phyloP scores from a whole-genome alignment of 2,113 vertebrate genomes.

The Brachirus orientalis region DNA sequence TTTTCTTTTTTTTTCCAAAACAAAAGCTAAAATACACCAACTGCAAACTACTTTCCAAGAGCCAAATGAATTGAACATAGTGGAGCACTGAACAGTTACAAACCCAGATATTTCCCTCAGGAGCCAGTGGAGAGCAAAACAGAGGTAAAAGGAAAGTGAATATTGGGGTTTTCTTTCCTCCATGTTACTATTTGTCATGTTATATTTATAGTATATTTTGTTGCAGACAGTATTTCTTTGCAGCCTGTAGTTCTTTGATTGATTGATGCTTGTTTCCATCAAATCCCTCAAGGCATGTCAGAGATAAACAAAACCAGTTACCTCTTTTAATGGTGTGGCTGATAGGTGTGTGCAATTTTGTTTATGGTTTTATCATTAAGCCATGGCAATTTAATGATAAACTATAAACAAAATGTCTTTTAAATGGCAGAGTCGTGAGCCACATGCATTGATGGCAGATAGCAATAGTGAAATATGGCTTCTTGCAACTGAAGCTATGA shows the following conservation, averaged over 20 bases:
- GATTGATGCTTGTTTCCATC: conserved; percentile 33
- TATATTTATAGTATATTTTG: background rate
- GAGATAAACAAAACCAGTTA: conserved; percentile 22
- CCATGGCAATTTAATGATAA: conserved; percentile 29
- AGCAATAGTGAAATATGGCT: conserved; percentile 58
- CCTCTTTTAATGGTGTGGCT: background rate
- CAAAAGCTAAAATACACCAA: background rate
- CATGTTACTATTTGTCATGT: background rate
- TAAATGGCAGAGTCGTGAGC: conserved; percentile 43
- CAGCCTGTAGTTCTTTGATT: conserved; percentile 29
- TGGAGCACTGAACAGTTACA: conserved; percentile 7
- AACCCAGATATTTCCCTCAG: background rate
- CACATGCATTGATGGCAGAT: conserved; percentile 18
- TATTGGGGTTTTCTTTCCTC: background rate
- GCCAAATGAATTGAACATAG: background rate
- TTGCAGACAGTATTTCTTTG: conserved; percentile 22
- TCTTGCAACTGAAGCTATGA: conserved; percentile 60
- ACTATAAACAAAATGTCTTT: conserved; percentile 59
- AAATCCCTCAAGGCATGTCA: conserved; percentile 40
- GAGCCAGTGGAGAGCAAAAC: background rate
- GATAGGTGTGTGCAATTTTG: background rate
- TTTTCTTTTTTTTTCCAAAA: background rate
- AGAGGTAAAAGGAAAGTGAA: background rate
- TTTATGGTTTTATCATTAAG: conserved; percentile 8
- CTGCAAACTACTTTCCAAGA: background rate